Base-by-base conservation (phyloP, 2,113 vertebrate genomes). In the Paralichthys olivaceus region DNA sequence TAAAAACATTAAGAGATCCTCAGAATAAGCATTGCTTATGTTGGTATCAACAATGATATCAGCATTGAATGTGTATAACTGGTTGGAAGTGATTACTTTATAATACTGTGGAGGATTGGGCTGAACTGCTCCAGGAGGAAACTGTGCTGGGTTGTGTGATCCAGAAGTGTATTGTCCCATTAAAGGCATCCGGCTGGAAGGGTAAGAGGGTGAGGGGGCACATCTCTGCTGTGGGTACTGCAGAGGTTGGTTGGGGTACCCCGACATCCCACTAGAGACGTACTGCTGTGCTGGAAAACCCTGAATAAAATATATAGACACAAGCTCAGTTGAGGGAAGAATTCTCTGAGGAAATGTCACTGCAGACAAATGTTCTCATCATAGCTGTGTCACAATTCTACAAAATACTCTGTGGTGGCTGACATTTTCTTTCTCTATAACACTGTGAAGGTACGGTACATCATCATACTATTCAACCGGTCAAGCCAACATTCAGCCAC, bases 201-300 rank as follows among this genome's bases (percentile, higher is more conserved):
- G 93, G 84, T 96, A 98, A 4, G 96, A 96, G 7, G 96, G 95
- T 1, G 97, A 96, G 0, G 96, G 93, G 32, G 93, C 84, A 0
- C 96, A 95, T 51, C 96, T 93, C 92, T 96, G 97, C 91, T 95
- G 97, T 1, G 96, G 94, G 4, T 96, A 99, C 88, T 98, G 97
- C 83, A 96, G 91, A 69, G 96, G 95, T 84, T 98, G 96, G 11
- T 90, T 91, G 0, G 94, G 92, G 68, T 97, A 97, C 5, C 91
- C 92, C 0, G 93, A 89, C 72, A 93, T 92, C 43, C 87, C 88
- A 0, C 85, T 90, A 0, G 94, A 88, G n/a, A 81, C 77, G n/a
- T 93, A 94, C 77, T 94, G 94, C 77, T 94, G 94, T 57, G 84
- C 89, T 1, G 93, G 89, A 68, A 93, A 95, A 28, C 90, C 90